Conservation (phyloP, 2,888 invertebrate species). For the Blastobasis adustella region DNA sequence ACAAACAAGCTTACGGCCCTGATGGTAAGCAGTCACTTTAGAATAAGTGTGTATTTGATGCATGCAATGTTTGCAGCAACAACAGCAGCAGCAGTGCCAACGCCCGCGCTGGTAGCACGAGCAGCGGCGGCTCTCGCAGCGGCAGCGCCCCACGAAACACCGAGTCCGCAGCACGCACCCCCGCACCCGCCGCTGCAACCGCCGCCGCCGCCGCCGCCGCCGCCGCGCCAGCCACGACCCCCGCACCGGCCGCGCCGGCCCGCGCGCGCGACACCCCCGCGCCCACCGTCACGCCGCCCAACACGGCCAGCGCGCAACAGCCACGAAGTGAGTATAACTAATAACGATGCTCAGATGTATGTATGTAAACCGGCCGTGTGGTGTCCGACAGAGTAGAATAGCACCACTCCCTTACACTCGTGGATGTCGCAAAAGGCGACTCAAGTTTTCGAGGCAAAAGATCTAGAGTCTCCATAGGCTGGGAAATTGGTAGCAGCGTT, state of each 20-base stretch:
- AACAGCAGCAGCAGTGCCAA: slow-evolving; percentile 44
- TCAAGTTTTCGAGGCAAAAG: no score
- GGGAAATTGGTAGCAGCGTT: no score
- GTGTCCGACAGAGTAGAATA: no score
- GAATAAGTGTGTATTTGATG: no score
- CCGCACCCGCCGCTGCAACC: slow-evolving; percentile 15
- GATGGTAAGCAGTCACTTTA: no score
- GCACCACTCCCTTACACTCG: no score
- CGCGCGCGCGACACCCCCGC: slow-evolving; percentile 18
- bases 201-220: slow-evolving; percentile 26
- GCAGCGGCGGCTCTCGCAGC: slow-evolving; percentile 62
- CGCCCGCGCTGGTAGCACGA: slow-evolving; percentile 41
- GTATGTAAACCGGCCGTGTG: no score
- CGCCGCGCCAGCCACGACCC: slow-evolving; percentile 28
- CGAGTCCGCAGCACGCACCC: slow-evolving; percentile 21
- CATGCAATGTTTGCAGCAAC: slow-evolving; percentile 29
- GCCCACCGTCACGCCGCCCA: slow-evolving; percentile 15
- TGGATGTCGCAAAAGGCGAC: no score
- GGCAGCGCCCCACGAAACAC: slow-evolving; percentile 51
- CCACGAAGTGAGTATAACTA: no score
- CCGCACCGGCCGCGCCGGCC: slow-evolving; percentile 14
- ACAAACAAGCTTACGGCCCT: no score
- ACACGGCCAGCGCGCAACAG: slow-evolving; percentile 8
- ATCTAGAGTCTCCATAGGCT: no score
- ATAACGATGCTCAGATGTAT: no score